Conservation (phyloP, 2,113 vertebrate genomes). For the Hiodon tergisus region DNA sequence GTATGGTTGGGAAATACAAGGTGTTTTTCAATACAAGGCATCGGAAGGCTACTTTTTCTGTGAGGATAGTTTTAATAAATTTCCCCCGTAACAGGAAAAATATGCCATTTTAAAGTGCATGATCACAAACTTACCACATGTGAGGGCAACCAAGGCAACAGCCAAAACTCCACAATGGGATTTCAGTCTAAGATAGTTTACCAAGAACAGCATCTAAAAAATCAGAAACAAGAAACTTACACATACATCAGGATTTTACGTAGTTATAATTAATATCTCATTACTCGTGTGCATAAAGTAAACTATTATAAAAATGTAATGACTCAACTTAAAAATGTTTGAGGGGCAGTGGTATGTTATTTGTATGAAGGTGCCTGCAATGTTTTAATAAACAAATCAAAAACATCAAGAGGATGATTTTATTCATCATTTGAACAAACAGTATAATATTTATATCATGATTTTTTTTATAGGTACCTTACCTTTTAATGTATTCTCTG, state of each 20-base stretch:
- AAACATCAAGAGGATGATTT: too few species aligned
- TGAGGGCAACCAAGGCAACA: not conserved
- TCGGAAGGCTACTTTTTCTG: not conserved
- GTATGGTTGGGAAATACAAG: too few species aligned
- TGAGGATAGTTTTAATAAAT: not conserved
- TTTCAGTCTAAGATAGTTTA: not conserved
- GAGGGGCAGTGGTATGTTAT: too few species aligned
- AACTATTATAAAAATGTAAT: too few species aligned
- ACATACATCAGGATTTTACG: not conserved
- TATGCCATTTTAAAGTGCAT: not conserved
- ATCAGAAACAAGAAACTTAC: not conserved
- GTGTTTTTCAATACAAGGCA: not conserved
- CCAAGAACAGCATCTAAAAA: not conserved
- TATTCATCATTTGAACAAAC: too few species aligned
- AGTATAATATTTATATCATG: too few species aligned
- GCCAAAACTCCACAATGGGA: not conserved
- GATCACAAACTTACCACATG: constrained; percentile 1
- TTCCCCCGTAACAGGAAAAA: not conserved
- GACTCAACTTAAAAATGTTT: too few species aligned
- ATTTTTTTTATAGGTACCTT: not conserved
- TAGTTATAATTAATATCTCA: too few species aligned
- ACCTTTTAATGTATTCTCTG: constrained; percentile 6
- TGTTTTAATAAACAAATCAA: too few species aligned
- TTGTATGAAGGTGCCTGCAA: too few species aligned
- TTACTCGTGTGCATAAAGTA: too few species aligned